Conservation (phyloP, 2,797 vertebrate genomes). For the Lepidocolaptes lacrymiger region DNA sequence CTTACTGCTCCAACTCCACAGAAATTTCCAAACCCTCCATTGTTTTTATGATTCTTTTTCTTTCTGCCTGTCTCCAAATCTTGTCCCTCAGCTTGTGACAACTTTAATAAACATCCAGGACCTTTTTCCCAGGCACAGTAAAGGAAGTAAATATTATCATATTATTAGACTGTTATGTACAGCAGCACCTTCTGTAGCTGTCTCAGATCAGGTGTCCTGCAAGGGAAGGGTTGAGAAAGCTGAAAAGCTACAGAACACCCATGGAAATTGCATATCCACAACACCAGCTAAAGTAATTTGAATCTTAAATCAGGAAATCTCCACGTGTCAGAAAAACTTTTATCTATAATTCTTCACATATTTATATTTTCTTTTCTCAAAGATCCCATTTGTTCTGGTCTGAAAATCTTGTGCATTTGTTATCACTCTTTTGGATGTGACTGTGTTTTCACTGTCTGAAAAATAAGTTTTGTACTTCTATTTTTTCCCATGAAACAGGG, state of each 20-base stretch:
- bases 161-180: not conserved
- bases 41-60: not conserved
- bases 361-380: not conserved
- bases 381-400: not conserved
- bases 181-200: not conserved
- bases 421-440: not conserved
- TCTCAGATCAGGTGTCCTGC: not conserved
- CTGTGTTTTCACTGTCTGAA: not conserved
- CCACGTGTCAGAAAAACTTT: not conserved
- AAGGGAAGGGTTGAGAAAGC: not conserved
- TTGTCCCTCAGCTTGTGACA: not conserved
- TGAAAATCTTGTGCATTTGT: not conserved
- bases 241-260: not conserved
- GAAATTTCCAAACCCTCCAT: not conserved
- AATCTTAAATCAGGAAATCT: not conserved
- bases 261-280: not conserved
- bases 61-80: not conserved
- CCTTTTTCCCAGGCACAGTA: not conserved
- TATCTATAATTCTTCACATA: not conserved
- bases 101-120: not conserved
- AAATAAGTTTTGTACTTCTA: not conserved
- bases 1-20: not conserved
- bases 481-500: not conserved
- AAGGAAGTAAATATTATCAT: not conserved
- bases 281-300: not conserved